phyloP scores from a whole-genome alignment of 2,888 invertebrate species.

The Nemurella pictetii region DNA sequence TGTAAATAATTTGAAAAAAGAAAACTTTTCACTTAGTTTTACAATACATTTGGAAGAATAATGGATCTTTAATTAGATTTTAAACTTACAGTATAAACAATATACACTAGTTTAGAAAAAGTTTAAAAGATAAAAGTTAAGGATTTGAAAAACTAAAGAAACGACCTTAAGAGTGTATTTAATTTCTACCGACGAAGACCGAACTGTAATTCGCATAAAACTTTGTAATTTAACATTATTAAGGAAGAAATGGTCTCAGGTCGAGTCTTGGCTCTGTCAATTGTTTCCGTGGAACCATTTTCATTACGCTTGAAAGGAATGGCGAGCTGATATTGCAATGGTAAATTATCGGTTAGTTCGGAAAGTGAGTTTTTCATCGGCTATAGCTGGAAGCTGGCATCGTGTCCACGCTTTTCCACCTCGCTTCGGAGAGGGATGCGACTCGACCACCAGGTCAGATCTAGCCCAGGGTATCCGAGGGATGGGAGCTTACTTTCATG shows the following conservation, averaged over 20 bases:
- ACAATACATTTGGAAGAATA: conserved; percentile 16
- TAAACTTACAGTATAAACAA: neutral
- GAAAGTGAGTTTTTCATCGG: too few species aligned
- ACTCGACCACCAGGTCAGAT: too few species aligned
- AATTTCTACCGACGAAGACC: neutral
- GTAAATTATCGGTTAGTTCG: too few species aligned
- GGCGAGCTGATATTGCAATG: too few species aligned
- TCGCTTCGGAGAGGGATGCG: too few species aligned
- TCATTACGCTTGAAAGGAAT: neutral
- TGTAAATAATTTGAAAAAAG: neutral
- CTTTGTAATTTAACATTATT: neutral
- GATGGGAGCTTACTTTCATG: too few species aligned
- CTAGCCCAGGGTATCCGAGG: too few species aligned
- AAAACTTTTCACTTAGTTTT: conserved; percentile 28
- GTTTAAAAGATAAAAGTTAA: conserved; percentile 29
- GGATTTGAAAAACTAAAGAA: conserved; percentile 14
- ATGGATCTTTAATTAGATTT: conserved; percentile 28
- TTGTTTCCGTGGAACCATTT: neutral
- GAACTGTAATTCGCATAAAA: neutral
- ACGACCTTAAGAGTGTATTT: conserved; percentile 7
- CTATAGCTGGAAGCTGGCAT: too few species aligned
- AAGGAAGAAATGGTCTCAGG: neutral
- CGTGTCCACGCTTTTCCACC: too few species aligned
- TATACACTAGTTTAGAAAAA: conserved; percentile 10
- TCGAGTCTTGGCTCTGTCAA: neutral